Percentiles rank a stretch among this genome's conserved stretches.
Evolutionary conservation across 2,113 vertebrate species (phyloP).

Genomic region (Epinephelus fuscoguttatus): DNA sequence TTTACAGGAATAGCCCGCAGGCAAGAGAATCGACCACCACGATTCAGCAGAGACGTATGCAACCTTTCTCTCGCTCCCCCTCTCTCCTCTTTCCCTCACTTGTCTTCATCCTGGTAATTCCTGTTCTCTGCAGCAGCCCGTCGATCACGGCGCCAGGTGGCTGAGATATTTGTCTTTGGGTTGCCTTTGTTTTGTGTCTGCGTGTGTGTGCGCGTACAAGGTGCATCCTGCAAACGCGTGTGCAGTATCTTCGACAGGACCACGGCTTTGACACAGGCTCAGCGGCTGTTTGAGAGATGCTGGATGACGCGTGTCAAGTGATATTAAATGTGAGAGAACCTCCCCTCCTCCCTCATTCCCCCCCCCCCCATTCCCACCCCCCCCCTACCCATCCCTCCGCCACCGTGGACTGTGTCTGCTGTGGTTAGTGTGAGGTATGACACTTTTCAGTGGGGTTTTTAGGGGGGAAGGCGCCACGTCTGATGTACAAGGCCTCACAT

Average conservation of each 20-base stretch:
- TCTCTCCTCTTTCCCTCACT: constrained; percentile 34
- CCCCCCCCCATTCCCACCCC: background rate
- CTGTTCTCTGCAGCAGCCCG: constrained; percentile 47
- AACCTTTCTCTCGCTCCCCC: constrained; percentile 64
- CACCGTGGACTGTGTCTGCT: constrained; percentile 62
- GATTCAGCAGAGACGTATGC: constrained; percentile 71
- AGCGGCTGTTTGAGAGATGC: constrained; percentile 73
- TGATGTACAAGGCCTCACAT: constrained; percentile 53
- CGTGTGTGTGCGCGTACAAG: constrained; percentile 9
- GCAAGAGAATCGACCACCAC: constrained; percentile 79
- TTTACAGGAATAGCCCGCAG: constrained; percentile 82
- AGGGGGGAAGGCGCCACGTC: constrained; percentile 34
- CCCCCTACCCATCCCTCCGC: constrained; percentile 25
- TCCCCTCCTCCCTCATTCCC: constrained; percentile 37
- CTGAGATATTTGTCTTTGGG: constrained; percentile 55
- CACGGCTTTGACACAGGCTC: constrained; percentile 65
- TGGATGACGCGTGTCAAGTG: constrained; percentile 81
- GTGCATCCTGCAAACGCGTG: constrained; percentile 22
- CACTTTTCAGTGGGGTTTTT: constrained; percentile 64
- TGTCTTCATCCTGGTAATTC: constrained; percentile 64
- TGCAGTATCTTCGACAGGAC: constrained; percentile 38
- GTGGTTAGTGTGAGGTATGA: constrained; percentile 77
- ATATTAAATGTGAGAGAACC: constrained; percentile 79
- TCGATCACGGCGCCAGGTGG: constrained; percentile 60
- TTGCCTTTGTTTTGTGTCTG: constrained; percentile 58